Conservation (phyloP, 2,797 vertebrate species). For the Halcyon badia region DNA sequence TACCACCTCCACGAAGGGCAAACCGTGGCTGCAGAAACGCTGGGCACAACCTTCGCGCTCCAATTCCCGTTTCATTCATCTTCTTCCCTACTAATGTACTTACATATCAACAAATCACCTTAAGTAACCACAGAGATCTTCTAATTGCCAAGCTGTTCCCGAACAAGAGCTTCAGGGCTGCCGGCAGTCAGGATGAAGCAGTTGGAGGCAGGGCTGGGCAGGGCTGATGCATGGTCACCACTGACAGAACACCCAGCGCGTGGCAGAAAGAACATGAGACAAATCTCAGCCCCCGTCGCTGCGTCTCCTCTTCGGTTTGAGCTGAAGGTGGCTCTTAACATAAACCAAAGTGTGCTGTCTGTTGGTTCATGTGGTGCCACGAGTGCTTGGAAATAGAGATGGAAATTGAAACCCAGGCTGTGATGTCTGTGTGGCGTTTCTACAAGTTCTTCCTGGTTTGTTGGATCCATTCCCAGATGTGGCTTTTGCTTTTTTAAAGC, state of each 20-base stretch:
- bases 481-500: not conserved
- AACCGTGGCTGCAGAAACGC: not conserved
- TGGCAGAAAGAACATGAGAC: not conserved
- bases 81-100: not conserved
- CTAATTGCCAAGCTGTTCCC: constrained; percentile 37
- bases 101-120: not conserved
- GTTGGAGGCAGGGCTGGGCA: not conserved
- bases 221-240: not conserved
- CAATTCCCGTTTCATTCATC: not conserved
- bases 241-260: rapidly evolving
- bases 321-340: not conserved
- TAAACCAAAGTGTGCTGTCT: not conserved
- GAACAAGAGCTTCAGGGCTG: not conserved
- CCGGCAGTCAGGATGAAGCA: not conserved
- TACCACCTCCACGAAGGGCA: not conserved
- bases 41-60: not conserved
- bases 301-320: not conserved
- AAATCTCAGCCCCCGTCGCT: rapidly evolving
- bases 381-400: not conserved
- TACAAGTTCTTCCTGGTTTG: not conserved
- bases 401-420: not conserved
- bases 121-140: not conserved
- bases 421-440: not conserved
- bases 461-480: not conserved
- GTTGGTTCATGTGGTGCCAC: not conserved